Conservation (phyloP, 2,797 vertebrate species). For the Epinephelus coioides region DNA sequence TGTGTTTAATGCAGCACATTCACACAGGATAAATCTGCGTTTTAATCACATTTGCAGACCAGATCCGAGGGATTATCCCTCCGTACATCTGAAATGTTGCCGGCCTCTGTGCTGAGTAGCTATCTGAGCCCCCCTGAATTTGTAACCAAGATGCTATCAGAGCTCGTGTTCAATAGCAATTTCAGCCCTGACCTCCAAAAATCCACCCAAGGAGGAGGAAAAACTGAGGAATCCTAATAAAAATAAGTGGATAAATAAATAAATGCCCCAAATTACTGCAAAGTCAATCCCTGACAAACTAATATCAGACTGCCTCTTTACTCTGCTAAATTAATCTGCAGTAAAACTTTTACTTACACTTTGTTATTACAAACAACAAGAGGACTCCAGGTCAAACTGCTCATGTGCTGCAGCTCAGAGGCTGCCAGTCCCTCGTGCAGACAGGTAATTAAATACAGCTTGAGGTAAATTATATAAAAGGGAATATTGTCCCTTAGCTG, state of each 20-base stretch:
- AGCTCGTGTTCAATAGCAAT: slow-evolving; percentile 35
- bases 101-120: slow-evolving; percentile 11
- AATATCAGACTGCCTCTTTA: slow-evolving; percentile 1
- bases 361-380: slow-evolving; percentile 13
- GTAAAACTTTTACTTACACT: slow-evolving; percentile 15
- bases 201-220: background rate
- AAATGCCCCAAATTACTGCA: background rate
- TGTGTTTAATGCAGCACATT: slow-evolving; percentile 15
- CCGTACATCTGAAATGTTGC: slow-evolving; percentile 36
- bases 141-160: slow-evolving; percentile 49
- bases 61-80: slow-evolving; percentile 52
- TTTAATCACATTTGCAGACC: slow-evolving; percentile 42
- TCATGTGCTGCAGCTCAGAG: slow-evolving; percentile 5
- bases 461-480: slow-evolving; percentile 60
- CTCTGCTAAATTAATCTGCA: slow-evolving; percentile 15
- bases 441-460: slow-evolving; percentile 57
- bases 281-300: slow-evolving; percentile 13
- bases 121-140: slow-evolving; percentile 20
- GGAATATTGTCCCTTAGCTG: slow-evolving; percentile 52
- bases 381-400: slow-evolving; percentile 14
- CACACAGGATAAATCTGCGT: slow-evolving; percentile 19
- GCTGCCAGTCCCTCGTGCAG: slow-evolving; percentile 14
- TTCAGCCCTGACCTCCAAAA: slow-evolving; percentile 50
- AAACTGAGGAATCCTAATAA: background rate
- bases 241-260: slow-evolving; percentile 14